Percentiles rank a stretch among this genome's conserved stretches.
Conservation (phyloP, 2,888 invertebrate genomes). For the Callosobruchus maculatus region DNA sequence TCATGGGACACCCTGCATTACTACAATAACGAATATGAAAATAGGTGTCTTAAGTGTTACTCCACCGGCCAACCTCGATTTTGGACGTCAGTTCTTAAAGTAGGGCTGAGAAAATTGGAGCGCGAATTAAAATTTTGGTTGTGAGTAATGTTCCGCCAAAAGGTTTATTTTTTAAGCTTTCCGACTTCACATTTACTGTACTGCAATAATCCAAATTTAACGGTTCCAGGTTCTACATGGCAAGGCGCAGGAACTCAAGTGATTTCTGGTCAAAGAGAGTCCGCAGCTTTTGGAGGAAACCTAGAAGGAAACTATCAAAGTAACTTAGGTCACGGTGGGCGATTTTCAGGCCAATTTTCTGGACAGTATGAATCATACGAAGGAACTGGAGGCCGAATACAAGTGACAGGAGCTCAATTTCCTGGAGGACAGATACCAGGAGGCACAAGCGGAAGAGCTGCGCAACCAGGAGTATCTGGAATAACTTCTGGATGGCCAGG, state of each 20-base stretch:
- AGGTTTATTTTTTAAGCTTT: too few species aligned
- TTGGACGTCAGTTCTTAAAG: too few species aligned
- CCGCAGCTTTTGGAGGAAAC: constrained; percentile 30
- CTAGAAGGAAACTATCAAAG: constrained; percentile 30
- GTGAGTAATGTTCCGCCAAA: too few species aligned
- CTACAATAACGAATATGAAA: too few species aligned
- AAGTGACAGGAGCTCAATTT: not conserved
- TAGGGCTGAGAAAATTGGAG: too few species aligned
- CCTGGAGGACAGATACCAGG: not conserved
- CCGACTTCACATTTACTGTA: too few species aligned
- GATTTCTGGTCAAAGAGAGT: not conserved
- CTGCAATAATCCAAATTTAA: too few species aligned
- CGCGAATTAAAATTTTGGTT: too few species aligned
- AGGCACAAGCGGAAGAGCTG: constrained; percentile 3
- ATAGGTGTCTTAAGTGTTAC: too few species aligned
- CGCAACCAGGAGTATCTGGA: constrained; percentile 8
- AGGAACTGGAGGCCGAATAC: not conserved
- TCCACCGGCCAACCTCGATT: too few species aligned
- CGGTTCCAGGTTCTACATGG: not conserved
- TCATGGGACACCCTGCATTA: too few species aligned
- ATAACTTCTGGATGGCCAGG: not conserved
- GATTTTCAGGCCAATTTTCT: constrained; percentile 34
- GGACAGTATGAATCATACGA: constrained; percentile 29
- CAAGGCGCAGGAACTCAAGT: not conserved
- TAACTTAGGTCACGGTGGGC: constrained; percentile 25